Evolutionary conservation across 2,888 invertebrate genomes (phyloP).

Genomic region (Parnassius mnemosyne): DNA sequence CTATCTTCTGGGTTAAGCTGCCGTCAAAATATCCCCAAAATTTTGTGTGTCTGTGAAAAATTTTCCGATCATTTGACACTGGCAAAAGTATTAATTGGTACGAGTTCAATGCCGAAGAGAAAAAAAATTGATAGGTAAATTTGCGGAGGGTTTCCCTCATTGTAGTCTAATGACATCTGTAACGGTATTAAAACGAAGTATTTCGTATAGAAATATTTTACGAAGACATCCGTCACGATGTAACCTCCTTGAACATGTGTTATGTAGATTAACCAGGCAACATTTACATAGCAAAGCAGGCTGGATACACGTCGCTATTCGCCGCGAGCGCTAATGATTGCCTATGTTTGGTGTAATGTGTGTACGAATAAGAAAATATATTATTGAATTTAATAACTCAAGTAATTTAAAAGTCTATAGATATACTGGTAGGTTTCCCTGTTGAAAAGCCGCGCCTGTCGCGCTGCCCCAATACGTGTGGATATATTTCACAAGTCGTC

Average conservation of each 20-base stretch:
- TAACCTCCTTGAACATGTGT: conserved; percentile 33
- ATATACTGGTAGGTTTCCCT: too few species aligned
- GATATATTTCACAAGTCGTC: too few species aligned
- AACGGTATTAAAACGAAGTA: conserved; percentile 14
- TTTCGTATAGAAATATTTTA: conserved; percentile 15
- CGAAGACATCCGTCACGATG: conserved; percentile 25
- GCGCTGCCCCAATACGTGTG: too few species aligned
- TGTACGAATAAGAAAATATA: conserved; percentile 24
- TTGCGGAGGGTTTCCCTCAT: background rate
- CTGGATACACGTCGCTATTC: conserved; percentile 40
- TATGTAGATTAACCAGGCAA: conserved; percentile 43
- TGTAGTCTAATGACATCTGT: conserved; percentile 1
- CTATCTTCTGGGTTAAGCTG: too few species aligned
- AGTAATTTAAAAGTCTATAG: too few species aligned
- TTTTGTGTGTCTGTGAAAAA: too few species aligned
- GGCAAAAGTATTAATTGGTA: too few species aligned
- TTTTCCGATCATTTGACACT: too few species aligned
- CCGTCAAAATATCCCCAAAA: too few species aligned
- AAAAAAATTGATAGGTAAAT: background rate
- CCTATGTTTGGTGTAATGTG: conserved; percentile 29
- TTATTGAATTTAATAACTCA: too few species aligned
- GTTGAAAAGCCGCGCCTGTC: too few species aligned
- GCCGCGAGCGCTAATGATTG: conserved; percentile 46
- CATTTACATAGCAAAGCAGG: conserved; percentile 43
- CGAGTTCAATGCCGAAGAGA: too few species aligned